Conservation (phyloP, 2,888 invertebrate genomes). For the Epistrophe eligans region DNA sequence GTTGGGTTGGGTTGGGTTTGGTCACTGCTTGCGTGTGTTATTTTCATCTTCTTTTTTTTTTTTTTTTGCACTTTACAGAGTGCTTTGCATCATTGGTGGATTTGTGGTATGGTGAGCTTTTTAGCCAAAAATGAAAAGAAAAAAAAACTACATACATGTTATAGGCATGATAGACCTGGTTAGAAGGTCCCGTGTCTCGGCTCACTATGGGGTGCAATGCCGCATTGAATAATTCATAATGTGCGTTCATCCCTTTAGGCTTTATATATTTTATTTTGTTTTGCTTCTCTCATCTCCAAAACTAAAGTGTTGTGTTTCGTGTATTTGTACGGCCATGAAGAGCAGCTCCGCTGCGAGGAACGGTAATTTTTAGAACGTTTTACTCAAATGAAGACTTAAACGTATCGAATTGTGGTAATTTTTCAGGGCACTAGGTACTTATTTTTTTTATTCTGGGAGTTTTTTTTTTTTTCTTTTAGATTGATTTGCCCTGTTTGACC, state of each 20-base stretch:
- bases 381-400: constrained; percentile 76
- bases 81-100: constrained; percentile 49
- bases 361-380: constrained; percentile 72
- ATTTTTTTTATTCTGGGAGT: constrained; percentile 12
- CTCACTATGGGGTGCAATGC: constrained; percentile 71
- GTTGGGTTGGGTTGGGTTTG: constrained; percentile 42
- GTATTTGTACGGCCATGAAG: constrained; percentile 17
- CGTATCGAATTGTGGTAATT: constrained; percentile 75
- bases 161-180: constrained; percentile 52
- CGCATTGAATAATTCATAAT: constrained; percentile 76
- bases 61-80: constrained; percentile 49
- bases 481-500: constrained; percentile 72
- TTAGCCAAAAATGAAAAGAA: constrained; percentile 2
- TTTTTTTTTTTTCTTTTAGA: constrained; percentile 30
- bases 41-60: constrained; percentile 54
- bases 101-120: constrained; percentile 28
- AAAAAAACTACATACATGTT: constrained; percentile 1
- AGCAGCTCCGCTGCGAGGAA: constrained; percentile 30
- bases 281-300: constrained; percentile 40
- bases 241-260: constrained; percentile 75
- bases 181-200: constrained; percentile 58
- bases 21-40: constrained; percentile 71
- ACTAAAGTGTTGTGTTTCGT: constrained; percentile 18
- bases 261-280: constrained; percentile 35
- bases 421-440: constrained; percentile 56